Conservation (phyloP, 2,797 vertebrate species). For the Luscinia megarhynchos region DNA sequence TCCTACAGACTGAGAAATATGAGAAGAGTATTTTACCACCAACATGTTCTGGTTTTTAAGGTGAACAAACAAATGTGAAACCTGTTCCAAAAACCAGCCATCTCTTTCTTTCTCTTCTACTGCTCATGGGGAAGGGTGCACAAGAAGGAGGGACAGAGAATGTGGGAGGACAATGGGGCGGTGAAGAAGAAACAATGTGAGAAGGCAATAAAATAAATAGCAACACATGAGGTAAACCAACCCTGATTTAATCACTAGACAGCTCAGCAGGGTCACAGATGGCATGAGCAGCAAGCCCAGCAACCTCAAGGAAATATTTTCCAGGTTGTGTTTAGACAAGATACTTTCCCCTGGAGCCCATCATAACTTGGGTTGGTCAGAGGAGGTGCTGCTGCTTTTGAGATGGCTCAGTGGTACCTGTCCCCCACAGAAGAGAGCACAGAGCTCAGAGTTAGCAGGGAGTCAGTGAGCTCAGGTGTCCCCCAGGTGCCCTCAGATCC, state of each 20-base stretch:
- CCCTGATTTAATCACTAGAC: background rate
- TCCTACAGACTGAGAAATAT: background rate
- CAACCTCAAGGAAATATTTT: background rate
- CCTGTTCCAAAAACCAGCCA: background rate
- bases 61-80: background rate
- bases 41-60: background rate
- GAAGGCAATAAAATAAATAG: constrained; percentile 16
- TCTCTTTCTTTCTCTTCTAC: background rate
- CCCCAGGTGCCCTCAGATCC: background rate
- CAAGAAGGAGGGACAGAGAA: background rate
- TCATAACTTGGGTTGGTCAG: background rate
- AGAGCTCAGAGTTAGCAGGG: background rate
- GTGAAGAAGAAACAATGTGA: background rate
- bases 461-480: background rate
- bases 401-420: background rate
- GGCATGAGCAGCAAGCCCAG: background rate
- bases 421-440: accelerated
- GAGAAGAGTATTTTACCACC: background rate
- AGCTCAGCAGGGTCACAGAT: background rate
- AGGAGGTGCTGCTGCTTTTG: background rate
- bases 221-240: background rate
- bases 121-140: background rate
- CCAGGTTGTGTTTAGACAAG: background rate
- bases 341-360: background rate
- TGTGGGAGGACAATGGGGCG: accelerated